phyloP scores from a whole-genome alignment of 2,113 vertebrate genomes.

The Onychorhynchus coronatus region DNA sequence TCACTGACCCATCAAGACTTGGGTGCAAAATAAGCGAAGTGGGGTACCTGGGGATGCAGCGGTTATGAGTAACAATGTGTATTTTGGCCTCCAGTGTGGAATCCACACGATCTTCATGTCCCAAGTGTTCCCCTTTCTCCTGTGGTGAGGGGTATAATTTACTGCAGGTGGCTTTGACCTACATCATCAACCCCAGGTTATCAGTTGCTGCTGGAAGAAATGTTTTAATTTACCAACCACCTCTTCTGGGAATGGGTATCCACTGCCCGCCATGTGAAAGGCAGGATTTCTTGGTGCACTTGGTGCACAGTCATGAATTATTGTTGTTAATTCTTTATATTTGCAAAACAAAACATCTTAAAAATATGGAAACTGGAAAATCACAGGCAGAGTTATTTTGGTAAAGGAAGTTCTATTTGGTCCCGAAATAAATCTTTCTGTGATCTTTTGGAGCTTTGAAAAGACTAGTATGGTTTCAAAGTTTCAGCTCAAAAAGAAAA shows the following conservation, averaged over 20 bases:
- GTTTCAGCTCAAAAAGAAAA: neutral
- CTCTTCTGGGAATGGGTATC: conserved; percentile 6
- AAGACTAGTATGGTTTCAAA: neutral
- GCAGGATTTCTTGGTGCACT: neutral
- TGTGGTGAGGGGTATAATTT: neutral
- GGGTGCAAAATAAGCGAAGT: neutral
- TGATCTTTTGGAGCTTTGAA: neutral
- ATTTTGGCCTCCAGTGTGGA: neutral
- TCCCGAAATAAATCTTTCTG: neutral
- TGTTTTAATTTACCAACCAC: conserved; percentile 47
- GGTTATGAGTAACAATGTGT: neutral
- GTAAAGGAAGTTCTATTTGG: neutral
- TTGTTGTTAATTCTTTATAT: neutral
- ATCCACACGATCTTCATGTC: neutral
- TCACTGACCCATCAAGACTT: neutral
- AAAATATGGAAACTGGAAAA: neutral
- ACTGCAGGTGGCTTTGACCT: conserved; percentile 43
- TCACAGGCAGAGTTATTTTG: neutral
- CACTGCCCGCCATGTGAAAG: neutral
- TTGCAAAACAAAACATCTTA: neutral
- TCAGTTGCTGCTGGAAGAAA: conserved; percentile 33
- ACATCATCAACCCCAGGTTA: conserved; percentile 29
- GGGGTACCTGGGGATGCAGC: neutral
- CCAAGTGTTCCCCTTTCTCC: neutral
- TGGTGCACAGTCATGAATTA: neutral